Evolutionary conservation across 64 coral and sea anemone genomes (phyloP), one percentile per base, ranked within the genome.

Genomic region (Anthopleura sola): DNA sequence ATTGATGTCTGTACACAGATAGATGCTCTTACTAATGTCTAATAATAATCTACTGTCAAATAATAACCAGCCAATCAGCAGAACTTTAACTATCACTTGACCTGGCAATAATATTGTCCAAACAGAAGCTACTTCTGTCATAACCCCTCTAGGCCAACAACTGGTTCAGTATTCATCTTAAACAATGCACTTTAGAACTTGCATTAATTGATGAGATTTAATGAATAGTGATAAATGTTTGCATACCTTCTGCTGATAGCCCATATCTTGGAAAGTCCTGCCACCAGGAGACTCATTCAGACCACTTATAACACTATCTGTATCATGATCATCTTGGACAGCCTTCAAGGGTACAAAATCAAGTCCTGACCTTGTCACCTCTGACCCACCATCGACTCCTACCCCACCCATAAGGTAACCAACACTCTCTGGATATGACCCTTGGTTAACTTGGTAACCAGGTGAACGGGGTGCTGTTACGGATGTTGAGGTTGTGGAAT

Each of bases 281-380:
- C 82, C 51, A 21, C 20, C 55, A 24, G 82, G 82, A 28, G 82
- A 83, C 34, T 56, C n/a, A 83, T 83, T n/a, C 3, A 83, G 50
- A 83, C 24, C 82, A 60, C 82, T 83, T 28, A 83, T 83, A 8
- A 83, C 51, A 60, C 82, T 83, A 20, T 60, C 55, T 10, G 28
- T 60, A 29, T 83, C 82, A 32, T 83, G 44, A 31, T 83, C 51
- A 60, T 83, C 82, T 53, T 60, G 82, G 36, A 83, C 50, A 36
- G 55, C 47, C 50, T 83, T 83, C 48, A 83, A 23, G 29, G 82
- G 82, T 21, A 83, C 82, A 83, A 83, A 83, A 49, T 58, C 82
- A 6, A 83, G 32, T 53, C 82, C 55, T 8, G 82, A 83, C 47
- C 29, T 24, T 26, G 82, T 55, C 49, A 90, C 19, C 18, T 79